A percentile compares a stretch with the other conserved stretches of the same genome.
Evolutionary conservation across 2,797 vertebrate species (phyloP).

Genomic region (Gila robusta): DNA sequence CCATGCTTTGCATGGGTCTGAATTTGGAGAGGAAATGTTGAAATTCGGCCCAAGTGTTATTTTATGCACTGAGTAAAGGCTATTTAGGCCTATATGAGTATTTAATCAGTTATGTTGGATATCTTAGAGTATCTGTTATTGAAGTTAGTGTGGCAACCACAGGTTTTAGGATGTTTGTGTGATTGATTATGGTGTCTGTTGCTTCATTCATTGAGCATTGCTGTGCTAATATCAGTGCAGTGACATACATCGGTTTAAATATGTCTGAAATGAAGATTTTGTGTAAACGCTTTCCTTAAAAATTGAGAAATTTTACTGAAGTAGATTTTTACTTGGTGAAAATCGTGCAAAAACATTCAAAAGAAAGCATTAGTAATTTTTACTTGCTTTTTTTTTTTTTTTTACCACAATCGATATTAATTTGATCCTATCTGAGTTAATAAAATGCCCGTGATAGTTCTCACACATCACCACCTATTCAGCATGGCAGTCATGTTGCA

Average conservation of each 20-base stretch:
- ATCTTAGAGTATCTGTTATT: not conserved
- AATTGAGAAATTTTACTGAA: no score
- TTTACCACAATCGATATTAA: not conserved
- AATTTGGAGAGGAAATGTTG: not conserved
- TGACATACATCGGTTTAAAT: not conserved
- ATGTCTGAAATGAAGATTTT: not conserved
- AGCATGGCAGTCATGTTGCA: no score
- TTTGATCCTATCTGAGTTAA: not conserved
- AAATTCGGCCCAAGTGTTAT: no score
- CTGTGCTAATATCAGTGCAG: not conserved
- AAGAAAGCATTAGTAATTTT: not conserved
- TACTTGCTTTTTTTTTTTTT: no score
- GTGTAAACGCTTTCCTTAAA: not conserved
- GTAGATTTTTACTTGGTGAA: not conserved
- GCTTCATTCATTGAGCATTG: not conserved
- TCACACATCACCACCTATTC: not conserved
- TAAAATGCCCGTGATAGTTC: not conserved
- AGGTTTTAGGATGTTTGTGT: not conserved
- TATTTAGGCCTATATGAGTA: no score
- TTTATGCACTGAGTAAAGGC: no score
- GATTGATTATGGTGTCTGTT: not conserved
- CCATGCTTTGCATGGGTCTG: not conserved
- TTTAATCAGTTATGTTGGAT: not conserved
- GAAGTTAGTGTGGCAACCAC: not conserved
- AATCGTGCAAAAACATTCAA: not conserved